Conservation (phyloP, 2,113 vertebrate genomes). For the Chinchilla lanigera region DNA sequence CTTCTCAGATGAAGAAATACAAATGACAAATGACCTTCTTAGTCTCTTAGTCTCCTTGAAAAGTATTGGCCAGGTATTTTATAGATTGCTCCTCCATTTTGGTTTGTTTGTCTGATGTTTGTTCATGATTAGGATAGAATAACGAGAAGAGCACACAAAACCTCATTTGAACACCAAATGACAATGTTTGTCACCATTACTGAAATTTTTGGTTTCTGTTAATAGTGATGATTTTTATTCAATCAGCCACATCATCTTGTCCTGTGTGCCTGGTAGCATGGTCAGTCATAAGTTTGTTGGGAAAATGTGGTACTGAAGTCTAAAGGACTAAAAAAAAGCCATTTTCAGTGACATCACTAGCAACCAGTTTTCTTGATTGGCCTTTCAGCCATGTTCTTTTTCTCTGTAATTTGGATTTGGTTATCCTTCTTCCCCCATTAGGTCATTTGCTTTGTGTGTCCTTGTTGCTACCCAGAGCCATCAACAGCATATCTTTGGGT, state of each 20-base stretch:
- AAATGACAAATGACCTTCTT: too few relatives aligned
- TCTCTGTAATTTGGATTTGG: constrained; percentile 22
- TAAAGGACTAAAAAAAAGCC: background rate
- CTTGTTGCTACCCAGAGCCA: background rate
- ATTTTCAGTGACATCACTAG: background rate
- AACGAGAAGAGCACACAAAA: background rate
- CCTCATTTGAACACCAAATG: background rate
- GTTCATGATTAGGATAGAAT: background rate
- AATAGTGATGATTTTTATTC: background rate
- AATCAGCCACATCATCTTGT: background rate
- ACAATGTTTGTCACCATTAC: constrained; percentile 1
- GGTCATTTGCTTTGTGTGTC: background rate
- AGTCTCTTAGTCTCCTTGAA: too few relatives aligned
- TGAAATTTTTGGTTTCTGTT: background rate
- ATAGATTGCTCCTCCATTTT: background rate
- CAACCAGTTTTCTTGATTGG: background rate
- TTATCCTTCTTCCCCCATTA: background rate
- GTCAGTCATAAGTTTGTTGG: background rate
- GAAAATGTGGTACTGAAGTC: background rate
- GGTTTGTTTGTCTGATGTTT: background rate
- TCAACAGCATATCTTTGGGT: background rate
- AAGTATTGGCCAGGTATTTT: background rate
- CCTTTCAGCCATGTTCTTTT: background rate
- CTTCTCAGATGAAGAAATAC: background rate
- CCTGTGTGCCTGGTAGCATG: background rate